Percentiles rank a stretch among this genome's conserved stretches.
These are phyloP conservation scores for Actinostola sp. DNA, from an alignment of 92 coral and sea anemone genomes.

Conservation along the genomic window DNA sequence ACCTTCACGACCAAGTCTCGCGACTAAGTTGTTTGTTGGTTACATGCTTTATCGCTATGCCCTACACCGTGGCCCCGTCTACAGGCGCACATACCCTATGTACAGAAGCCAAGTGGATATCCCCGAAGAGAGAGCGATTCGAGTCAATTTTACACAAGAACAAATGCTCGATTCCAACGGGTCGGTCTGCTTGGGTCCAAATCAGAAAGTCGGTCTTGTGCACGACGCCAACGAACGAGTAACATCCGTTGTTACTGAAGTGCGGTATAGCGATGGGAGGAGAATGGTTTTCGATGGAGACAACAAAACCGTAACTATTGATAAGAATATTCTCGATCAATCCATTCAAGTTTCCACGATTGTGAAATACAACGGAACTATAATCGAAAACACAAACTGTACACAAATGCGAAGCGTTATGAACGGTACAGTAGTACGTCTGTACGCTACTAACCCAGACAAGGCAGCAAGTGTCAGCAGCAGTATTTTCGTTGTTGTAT, in stretches of 20 bases:
- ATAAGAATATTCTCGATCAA: conserved; percentile 2
- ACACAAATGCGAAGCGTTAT: conserved; percentile 25
- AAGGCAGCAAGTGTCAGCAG: not conserved
- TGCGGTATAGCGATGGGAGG: not conserved
- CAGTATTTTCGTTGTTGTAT: not conserved
- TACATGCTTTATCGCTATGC: conserved; percentile 32
- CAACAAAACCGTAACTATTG: conserved; percentile 13
- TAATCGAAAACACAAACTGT: conserved; percentile 31
- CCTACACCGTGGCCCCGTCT: conserved; percentile 14
- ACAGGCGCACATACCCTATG: conserved; percentile 24
- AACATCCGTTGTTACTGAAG: not conserved
- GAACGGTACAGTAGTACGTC: conserved; percentile 30
- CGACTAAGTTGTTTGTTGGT: conserved; percentile 10
- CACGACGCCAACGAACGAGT: not conserved
- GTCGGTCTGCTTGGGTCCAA: conserved; percentile 1
- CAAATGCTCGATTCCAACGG: conserved; percentile 34
- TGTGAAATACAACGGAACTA: conserved; percentile 25
- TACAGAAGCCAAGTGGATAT: conserved; percentile 22
- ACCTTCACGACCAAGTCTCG: not conserved
- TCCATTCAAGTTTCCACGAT: conserved; percentile 9
- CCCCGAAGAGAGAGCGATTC: conserved; percentile 39
- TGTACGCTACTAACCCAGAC: conserved; percentile 41
- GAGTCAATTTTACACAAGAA: conserved; percentile 25
- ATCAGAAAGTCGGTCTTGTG: not conserved
- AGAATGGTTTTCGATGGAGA: conserved; percentile 10